Evolutionary conservation across 1,140 invertebrate genomes (phyloP).

Genomic region (Diabrotica undecimpunctata): DNA sequence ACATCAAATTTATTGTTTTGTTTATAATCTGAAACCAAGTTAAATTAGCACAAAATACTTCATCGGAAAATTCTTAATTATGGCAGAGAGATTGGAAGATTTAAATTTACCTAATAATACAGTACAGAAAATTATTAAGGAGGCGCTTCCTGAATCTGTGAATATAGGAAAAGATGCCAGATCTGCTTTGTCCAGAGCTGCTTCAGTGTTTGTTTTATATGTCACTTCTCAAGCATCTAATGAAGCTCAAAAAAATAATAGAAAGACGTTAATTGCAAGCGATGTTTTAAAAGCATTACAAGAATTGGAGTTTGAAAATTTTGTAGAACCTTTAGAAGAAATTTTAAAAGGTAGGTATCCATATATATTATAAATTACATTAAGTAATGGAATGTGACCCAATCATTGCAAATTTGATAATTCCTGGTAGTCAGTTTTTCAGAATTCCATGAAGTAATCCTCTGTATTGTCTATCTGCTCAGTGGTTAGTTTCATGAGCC

Average conservation of each 20-base stretch:
- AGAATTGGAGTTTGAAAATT: slow-evolving; percentile 89
- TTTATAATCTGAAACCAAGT: no score
- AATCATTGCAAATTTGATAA: no score
- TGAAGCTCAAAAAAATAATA: slow-evolving; percentile 74
- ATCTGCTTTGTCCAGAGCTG: slow-evolving; percentile 78
- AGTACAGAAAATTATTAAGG: slow-evolving; percentile 86
- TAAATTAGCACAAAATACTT: no score
- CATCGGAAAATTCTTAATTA: slow-evolving; percentile 38
- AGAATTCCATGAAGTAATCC: no score
- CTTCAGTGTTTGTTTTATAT: slow-evolving; percentile 78
- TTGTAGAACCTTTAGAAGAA: slow-evolving; percentile 75
- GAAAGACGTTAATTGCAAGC: slow-evolving; percentile 81
- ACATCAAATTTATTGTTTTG: no score
- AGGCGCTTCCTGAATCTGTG: slow-evolving; percentile 77
- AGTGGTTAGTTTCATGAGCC: no score
- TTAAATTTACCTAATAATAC: slow-evolving; percentile 86
- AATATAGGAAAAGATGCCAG: slow-evolving; percentile 79
- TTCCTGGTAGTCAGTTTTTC: no score
- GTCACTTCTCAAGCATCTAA: slow-evolving; percentile 74
- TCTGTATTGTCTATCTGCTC: no score
- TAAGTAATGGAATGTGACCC: no score
- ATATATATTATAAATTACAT: no score
- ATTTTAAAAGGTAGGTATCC: slow-evolving; percentile 64
- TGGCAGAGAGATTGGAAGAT: slow-evolving; percentile 87
- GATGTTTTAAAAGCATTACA: slow-evolving; percentile 85